A percentile compares a stretch with the other conserved stretches of the same genome.
Evolutionary conservation across 2,113 vertebrate genomes (phyloP).

Genomic region (Apeltes quadracus): DNA sequence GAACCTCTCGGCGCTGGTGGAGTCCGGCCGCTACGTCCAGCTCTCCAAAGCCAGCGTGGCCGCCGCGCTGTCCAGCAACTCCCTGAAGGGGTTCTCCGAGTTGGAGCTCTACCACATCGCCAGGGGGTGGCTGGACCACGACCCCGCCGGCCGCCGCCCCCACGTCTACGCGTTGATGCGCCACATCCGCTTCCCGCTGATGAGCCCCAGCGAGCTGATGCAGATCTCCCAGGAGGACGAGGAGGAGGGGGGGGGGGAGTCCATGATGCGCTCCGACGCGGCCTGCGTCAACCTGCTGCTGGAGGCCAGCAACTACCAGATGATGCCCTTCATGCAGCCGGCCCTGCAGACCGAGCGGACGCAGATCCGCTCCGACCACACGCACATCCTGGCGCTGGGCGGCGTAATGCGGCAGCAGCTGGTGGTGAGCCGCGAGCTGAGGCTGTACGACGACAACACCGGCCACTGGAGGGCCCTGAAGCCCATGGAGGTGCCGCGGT

Average conservation of each 20-base stretch:
- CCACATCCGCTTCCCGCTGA: slow-evolving; percentile 83
- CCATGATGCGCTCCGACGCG: slow-evolving; percentile 79
- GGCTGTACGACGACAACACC: slow-evolving; percentile 77
- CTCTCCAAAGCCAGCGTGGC: slow-evolving; percentile 75
- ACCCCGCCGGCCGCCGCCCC: slow-evolving; percentile 52
- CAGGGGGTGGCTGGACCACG: slow-evolving; percentile 77
- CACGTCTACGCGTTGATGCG: slow-evolving; percentile 77
- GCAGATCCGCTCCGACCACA: slow-evolving; percentile 79
- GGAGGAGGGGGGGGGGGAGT: slow-evolving; percentile 30
- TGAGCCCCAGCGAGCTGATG: slow-evolving; percentile 81
- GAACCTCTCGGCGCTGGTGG: slow-evolving; percentile 76
- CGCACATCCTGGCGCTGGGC: slow-evolving; percentile 80
- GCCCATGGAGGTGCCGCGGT: slow-evolving; percentile 83
- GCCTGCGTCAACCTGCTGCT: slow-evolving; percentile 84
- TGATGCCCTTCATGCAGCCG: slow-evolving; percentile 86
- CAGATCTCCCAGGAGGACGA: slow-evolving; percentile 83
- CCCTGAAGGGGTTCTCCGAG: slow-evolving; percentile 77
- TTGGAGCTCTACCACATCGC: slow-evolving; percentile 81
- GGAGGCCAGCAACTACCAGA: slow-evolving; percentile 87
- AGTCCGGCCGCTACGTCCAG: slow-evolving; percentile 68
- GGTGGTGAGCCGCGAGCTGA: slow-evolving; percentile 83
- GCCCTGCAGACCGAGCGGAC: slow-evolving; percentile 82
- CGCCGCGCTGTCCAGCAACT: slow-evolving; percentile 75
- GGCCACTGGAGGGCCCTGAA: slow-evolving; percentile 78
- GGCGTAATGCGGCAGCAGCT: slow-evolving; percentile 86